Conservation (phyloP, 2,888 invertebrate genomes). For the Thymelicus lineola region DNA sequence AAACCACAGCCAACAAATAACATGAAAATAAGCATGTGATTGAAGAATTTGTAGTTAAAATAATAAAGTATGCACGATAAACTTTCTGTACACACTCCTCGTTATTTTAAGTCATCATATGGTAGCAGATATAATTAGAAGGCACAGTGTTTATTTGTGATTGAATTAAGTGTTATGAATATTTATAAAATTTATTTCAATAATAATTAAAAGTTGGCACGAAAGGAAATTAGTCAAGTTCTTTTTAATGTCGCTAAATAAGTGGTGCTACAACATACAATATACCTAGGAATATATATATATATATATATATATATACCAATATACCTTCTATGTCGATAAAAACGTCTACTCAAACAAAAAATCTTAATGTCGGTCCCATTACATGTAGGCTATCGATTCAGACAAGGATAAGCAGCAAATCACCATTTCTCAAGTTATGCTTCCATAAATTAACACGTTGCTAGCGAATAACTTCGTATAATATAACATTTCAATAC, state of each 20-base stretch:
- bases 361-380: too few species aligned
- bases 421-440: constrained; percentile 2
- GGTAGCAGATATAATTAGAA: neutral
- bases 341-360: too few species aligned
- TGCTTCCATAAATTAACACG: constrained; percentile 18
- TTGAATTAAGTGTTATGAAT: too few species aligned
- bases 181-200: too few species aligned
- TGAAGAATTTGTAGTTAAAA: constrained; percentile 4
- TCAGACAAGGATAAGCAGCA: neutral
- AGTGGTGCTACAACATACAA: too few species aligned
- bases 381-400: neutral
- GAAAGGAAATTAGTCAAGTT: too few species aligned
- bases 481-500: constrained; percentile 47
- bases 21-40: constrained; percentile 6
- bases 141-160: too few species aligned
- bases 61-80: neutral
- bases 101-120: neutral
- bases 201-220: too few species aligned
- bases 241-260: too few species aligned
- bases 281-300: too few species aligned
- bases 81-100: neutral
- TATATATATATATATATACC: too few species aligned
- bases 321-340: too few species aligned
- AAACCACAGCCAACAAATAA: constrained; percentile 9
- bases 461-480: constrained; percentile 42